Evolutionary conservation across 2,888 invertebrate genomes (phyloP), one percentile per base, ranked within the genome.

Genomic region (Trisateles emortualis): DNA sequence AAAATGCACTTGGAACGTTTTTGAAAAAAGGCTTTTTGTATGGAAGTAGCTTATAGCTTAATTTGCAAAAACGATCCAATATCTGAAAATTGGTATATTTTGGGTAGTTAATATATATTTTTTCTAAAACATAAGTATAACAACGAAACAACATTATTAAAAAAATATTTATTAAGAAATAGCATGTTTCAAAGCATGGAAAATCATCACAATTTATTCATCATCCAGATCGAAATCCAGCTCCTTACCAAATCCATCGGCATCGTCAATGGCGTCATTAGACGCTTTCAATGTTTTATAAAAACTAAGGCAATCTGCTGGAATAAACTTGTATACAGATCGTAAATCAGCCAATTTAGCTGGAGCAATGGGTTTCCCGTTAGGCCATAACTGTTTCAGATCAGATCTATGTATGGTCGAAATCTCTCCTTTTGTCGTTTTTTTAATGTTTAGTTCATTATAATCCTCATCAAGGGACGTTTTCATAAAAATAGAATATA

Each of bases 301-400:
- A 48, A 59, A 55, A 29, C 30, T 17, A 19, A 39, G 40, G 42
- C 52, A 57, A 52, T 62, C 48, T 30, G 17, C 39, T 33, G 57
- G 64, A 16, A 63, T 65, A 17, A 49, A 40, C 29, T 53, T 33
- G 29, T 46, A 52, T 6, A 64, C 10, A 6, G 58, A 64, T 39
- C 26, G 32, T 42, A 63, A 45, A 41, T 65, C 62, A 26, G 33
- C 51, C 13, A 65, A 45, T 51, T 65, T 65, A 26, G 59, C 57
- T 40, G 36, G 57, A 14, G 59, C 57, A 38, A 60, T 63, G 8
- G 45, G 42, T 60, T 63, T 65, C 11, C 65, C 63, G 29, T 59
- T 36, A 40, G 65, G 59, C 65, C 63, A 63, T 26, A 65, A 40
- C n/a, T 13, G 42, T n/a, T 30, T 39, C 17, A 62, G 44, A 45